Evolutionary conservation across 2,888 invertebrate genomes (phyloP).

Genomic region (Parnassius apollo): DNA sequence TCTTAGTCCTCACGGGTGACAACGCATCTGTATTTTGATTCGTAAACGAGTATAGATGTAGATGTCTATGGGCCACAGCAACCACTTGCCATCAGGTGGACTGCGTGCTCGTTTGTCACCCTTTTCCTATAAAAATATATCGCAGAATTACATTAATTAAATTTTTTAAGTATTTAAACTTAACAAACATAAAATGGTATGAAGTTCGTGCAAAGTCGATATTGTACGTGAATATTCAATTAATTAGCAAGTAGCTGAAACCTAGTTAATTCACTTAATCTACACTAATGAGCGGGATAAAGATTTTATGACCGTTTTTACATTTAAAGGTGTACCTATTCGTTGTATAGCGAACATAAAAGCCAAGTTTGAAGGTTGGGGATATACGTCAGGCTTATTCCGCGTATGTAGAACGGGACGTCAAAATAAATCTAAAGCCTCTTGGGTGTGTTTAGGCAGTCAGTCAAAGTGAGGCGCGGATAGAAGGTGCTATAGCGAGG

Average conservation of each 20-base stretch:
- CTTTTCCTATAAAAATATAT: not conserved
- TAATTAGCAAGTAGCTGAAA: slow-evolving; percentile 23
- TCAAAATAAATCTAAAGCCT: slow-evolving; percentile 60
- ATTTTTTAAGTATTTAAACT: too few relatives aligned
- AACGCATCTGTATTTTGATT: too few relatives aligned
- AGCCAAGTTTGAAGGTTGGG: slow-evolving; percentile 23
- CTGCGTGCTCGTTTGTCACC: too few relatives aligned
- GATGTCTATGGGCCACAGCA: too few relatives aligned
- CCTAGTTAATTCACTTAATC: slow-evolving; percentile 25
- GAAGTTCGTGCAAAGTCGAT: slow-evolving; percentile 11
- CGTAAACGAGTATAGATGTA: too few relatives aligned
- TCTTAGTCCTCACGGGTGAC: too few relatives aligned
- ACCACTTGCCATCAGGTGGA: too few relatives aligned
- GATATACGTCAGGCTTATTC: slow-evolving; percentile 25
- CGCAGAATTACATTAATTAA: too few relatives aligned
- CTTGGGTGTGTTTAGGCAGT: slow-evolving; percentile 58
- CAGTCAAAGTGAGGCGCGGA: slow-evolving; percentile 44
- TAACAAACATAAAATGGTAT: not conserved
- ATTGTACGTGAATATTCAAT: slow-evolving; percentile 20
- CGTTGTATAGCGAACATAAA: slow-evolving; percentile 17
- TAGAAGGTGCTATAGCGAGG: slow-evolving; percentile 61
- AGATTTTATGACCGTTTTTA: slow-evolving; percentile 28
- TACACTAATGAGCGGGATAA: slow-evolving; percentile 26
- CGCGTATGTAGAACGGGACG: slow-evolving; percentile 35
- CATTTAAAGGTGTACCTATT: slow-evolving; percentile 21